Evolutionary conservation across 2,797 vertebrate genomes (phyloP), one percentile per base, ranked within the genome.

Genomic region (Catamblyrhynchus diadema): DNA sequence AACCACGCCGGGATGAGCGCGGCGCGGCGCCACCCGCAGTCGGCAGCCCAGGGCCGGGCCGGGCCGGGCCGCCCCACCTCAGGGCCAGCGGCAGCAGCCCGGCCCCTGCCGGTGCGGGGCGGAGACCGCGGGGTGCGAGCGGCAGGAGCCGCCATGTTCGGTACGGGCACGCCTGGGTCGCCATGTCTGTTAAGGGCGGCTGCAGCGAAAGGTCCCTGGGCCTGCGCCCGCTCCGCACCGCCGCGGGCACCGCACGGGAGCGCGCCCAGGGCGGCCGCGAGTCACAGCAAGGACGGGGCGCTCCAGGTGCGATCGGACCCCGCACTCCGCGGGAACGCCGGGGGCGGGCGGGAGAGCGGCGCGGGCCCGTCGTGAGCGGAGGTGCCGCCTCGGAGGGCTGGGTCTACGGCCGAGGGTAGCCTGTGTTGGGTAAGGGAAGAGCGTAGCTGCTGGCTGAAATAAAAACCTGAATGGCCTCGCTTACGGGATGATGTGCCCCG

Each of bases 21-120:
- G 2, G 14, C 0, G 2, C 8, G 0, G 2, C 11, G 0, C 0
- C 10, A 10, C 3, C 3, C 3, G 2, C 16, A 0, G 2, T 5
- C 2, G 0, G 6, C 14, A n/a, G 9, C 30, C 3, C 6, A 0
- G 1, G 3, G 54, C 22, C 54, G 21, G 20, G 13, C 28, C 21
- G 12, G 45, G 13, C 45, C 18, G 41, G 18, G 41, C 17, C 41
- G 41, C 41, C 41, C 30, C 51, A 6, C 37, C 65, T 25, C 32
- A 17, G 27, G 6, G 19, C n/a, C 14, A 17, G 59, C 24, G 16
- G 27, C 22, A 33, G 10, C 10, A 0, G 6, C 16, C 30, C 51
- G 2, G 9, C 22, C 35, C 51, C 37, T 19, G 60, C 27, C 7
- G 6, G 3, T 12, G 61, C 15, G 28, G 28, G 53, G 62, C 19